Percentiles rank a stretch among this genome's conserved stretches.
Conservation (phyloP, 2,113 vertebrate species). For the Ptilorrhoa leucosticta region DNA sequence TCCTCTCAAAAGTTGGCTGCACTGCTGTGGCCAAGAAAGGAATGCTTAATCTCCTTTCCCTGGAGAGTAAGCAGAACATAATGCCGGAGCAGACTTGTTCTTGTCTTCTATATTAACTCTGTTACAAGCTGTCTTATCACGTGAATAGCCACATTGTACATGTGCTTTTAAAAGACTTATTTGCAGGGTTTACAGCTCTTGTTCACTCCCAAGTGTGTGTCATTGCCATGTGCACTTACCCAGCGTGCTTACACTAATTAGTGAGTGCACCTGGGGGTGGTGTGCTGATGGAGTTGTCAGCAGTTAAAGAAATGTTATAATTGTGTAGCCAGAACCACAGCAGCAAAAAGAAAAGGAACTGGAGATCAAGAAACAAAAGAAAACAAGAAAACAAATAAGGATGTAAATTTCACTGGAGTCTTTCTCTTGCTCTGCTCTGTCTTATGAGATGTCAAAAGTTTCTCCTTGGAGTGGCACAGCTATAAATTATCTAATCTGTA, state of each 20-base stretch:
- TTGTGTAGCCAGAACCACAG: neutral
- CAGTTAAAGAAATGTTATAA: neutral
- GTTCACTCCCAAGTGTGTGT: rapidly evolving
- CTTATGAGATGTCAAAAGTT: neutral
- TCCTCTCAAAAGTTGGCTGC: neutral
- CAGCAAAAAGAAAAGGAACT: neutral
- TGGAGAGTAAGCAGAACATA: neutral
- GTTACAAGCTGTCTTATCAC: neutral
- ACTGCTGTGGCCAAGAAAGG: neutral
- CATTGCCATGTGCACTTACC: neutral
- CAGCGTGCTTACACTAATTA: neutral
- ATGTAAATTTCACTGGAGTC: neutral
- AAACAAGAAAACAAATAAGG: neutral
- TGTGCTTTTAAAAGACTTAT: neutral
- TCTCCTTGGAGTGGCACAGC: neutral
- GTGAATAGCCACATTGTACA: neutral
- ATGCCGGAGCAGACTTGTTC: neutral
- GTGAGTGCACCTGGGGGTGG: neutral
- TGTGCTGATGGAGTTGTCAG: neutral
- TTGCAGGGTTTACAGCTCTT: neutral
- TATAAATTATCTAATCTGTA: neutral
- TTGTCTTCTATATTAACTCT: neutral
- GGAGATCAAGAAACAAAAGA: neutral
- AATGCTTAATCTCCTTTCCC: neutral
- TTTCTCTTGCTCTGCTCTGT: neutral